Evolutionary conservation across 2,888 invertebrate genomes (phyloP).

Genomic region (Gari tellinella): DNA sequence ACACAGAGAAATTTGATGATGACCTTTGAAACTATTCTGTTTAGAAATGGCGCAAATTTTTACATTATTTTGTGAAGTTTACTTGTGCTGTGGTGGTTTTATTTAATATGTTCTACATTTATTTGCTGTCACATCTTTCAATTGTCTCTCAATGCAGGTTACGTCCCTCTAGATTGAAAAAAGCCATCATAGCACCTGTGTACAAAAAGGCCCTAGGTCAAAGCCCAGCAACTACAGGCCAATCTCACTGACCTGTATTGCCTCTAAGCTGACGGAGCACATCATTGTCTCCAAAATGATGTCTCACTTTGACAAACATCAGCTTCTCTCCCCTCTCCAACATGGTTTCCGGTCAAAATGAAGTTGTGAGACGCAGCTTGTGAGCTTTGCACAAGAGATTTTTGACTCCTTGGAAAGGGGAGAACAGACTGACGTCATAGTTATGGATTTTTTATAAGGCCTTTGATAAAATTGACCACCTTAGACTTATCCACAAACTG

Average conservation of each 20-base stretch:
- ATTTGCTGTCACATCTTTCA: conserved; percentile 18
- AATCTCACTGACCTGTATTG: conserved; percentile 32
- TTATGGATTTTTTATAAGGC: conserved; percentile 35
- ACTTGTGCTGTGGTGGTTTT: too few relatives aligned
- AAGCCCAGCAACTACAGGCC: conserved; percentile 42
- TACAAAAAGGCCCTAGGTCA: conserved; percentile 28
- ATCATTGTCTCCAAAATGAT: conserved; percentile 33
- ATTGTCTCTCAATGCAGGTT: conserved; percentile 26
- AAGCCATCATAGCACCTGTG: conserved; percentile 10
- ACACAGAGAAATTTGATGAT: too few relatives aligned
- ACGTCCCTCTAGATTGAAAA: too few relatives aligned
- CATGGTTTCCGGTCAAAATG: conserved; percentile 36
- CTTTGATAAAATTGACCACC: conserved; percentile 23
- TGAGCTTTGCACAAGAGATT: conserved; percentile 31
- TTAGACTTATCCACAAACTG: conserved; percentile 25
- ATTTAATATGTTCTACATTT: too few relatives aligned
- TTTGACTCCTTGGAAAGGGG: conserved; percentile 26
- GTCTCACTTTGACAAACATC: conserved; percentile 15
- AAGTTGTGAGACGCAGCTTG: conserved; percentile 34
- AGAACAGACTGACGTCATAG: conserved; percentile 31
- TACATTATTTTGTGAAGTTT: too few relatives aligned
- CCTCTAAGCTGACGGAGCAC: conserved; percentile 39
- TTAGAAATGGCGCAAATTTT: too few relatives aligned
- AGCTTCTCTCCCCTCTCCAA: conserved; percentile 14
- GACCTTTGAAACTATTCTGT: too few relatives aligned